Evolutionary conservation across 2,113 vertebrate genomes (phyloP).

Genomic region (Sinocyclocheilus rhinocerous): DNA sequence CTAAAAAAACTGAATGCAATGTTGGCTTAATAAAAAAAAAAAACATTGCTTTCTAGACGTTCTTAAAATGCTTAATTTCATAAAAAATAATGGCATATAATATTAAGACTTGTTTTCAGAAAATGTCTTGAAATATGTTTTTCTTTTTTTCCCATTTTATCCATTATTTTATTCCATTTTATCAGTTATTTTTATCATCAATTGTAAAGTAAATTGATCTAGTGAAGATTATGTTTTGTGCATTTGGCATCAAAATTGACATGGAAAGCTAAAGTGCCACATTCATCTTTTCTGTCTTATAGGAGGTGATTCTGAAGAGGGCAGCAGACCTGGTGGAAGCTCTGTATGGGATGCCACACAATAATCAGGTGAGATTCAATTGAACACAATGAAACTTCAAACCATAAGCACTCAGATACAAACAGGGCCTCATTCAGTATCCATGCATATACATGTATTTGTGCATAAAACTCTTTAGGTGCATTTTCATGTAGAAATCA

Average conservation of each 20-base stretch:
- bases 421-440: neutral
- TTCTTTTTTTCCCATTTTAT: neutral
- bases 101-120: neutral
- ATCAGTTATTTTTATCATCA: too few relatives aligned
- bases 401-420: neutral
- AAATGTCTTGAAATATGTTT: neutral
- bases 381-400: neutral
- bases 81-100: neutral
- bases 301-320: slow-evolving; percentile 90
- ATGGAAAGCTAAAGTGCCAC: neutral
- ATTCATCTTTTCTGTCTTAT: slow-evolving; percentile 43
- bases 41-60: neutral
- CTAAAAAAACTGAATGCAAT: neutral
- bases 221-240: neutral
- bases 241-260: neutral
- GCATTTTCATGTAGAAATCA: neutral
- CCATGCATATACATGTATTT: neutral
- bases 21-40: too few relatives aligned
- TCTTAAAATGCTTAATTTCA: neutral
- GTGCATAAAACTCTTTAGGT: neutral
- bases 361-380: slow-evolving; percentile 83
- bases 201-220: neutral
- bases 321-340: slow-evolving; percentile 91
- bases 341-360: slow-evolving; percentile 89
- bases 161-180: too few relatives aligned